Evolutionary conservation across 2,113 vertebrate species (phyloP), one percentile per base, ranked within the genome.

Genomic region (Sterrhoptilus dennistouni): DNA sequence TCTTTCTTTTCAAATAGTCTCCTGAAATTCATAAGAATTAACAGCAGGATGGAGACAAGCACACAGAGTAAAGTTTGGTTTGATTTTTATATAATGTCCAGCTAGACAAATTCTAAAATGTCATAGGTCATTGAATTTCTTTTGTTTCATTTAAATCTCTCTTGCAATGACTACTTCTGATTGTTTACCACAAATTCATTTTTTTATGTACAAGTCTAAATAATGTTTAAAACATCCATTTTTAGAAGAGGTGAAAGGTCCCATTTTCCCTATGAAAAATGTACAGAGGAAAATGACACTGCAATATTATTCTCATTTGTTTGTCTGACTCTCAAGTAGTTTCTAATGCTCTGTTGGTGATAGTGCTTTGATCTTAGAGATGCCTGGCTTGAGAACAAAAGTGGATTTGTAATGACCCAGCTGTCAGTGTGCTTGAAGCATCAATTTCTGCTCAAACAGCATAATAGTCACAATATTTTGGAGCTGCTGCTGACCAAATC

Each of bases 301-400:
- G 28, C 21, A 31, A 35, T 74, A 11, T 47, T 80, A 49, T 56
- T 70, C 24, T 69, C 33, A 11, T 83, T 88, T 93, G 50, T 23
- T 85, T 93, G 60, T 87, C 61, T 88, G 79, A 44, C 60, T 88
- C 35, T 66, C n/a, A 66, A 77, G 50, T 45, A 63, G 42, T 77
- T 88, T 87, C 80, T 77, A 57, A 77, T 76, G 80, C 70, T 91
- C 54, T 83, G 22, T 23, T 91, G 91, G 35, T 69, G 79, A 15
- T 27, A 29, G 23, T 53, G 53, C 91, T 94, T 90, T 96, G 68
- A 90, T 90, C 64, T 23, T 47, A 27, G 71, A 90, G 64, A 35
- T 80, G 44, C 25, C 76, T 94, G 87, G 42, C 79, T 93, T 40
- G 61, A 93, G 59, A 74, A 95, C 68, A 86, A 61, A 90, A 87